Evolutionary conservation across 2,797 vertebrate species (phyloP).

Genomic region (Prionace glauca): DNA sequence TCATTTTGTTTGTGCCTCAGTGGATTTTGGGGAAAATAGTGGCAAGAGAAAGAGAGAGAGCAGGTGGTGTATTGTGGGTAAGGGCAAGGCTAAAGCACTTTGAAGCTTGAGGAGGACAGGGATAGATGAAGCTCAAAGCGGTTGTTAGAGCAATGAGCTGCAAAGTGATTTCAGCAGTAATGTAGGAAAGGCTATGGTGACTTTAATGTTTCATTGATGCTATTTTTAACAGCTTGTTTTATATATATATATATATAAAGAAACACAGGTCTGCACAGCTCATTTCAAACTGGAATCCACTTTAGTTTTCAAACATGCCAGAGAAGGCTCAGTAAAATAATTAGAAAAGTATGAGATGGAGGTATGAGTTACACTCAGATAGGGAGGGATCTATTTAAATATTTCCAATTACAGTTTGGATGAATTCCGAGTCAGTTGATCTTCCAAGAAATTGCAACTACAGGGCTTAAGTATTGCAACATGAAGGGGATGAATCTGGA

Average conservation of each 20-base stretch:
- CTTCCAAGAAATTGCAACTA: not conserved
- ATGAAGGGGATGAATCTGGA: not conserved
- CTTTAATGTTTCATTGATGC: not conserved
- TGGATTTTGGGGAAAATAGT: not conserved
- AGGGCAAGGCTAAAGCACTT: not conserved
- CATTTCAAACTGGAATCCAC: not conserved
- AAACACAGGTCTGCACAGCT: not conserved
- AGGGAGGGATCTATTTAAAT: not conserved
- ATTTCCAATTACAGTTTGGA: not conserved
- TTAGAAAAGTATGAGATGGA: not conserved
- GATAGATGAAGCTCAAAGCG: not conserved
- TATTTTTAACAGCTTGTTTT: not conserved
- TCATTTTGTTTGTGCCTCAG: not conserved
- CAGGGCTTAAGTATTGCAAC: not conserved
- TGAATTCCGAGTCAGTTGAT: slow-evolving; percentile 4
- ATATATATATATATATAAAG: not conserved
- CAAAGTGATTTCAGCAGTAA: not conserved
- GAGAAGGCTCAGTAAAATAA: not conserved
- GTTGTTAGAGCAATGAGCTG: not conserved
- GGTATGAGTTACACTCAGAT: not conserved
- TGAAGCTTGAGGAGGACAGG: not conserved
- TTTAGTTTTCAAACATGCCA: not conserved
- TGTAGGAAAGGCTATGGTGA: not conserved
- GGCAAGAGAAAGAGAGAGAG: too few species aligned
- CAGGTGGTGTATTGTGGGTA: not conserved